Base-by-base conservation (phyloP, 2,888 invertebrate genomes). In the Baccha elongata region DNA sequence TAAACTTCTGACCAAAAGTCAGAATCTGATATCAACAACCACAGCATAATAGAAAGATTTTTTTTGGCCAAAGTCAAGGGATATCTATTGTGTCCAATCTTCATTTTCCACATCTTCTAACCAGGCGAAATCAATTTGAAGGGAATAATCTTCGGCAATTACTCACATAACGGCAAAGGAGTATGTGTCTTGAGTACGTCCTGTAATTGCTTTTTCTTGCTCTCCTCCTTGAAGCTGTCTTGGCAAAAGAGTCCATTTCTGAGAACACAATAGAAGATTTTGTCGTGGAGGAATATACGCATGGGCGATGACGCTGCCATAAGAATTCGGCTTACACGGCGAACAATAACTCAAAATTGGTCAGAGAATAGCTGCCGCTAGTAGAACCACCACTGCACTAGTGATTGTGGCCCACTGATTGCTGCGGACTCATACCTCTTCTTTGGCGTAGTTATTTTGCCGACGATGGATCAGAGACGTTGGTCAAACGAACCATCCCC, bases 321-420 rank as follows among this genome's bases (percentile, higher is more conserved):
- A 76, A 53, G 81, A 81, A 81, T 81, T 81, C 60, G 60, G 71
- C 65, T 50, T 69, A 71, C 76, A 75, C 76, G 62, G 67, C 42
- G 32, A 53, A 68, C 78, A 83, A 78, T 83, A 72, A 83, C 67
- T 78, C 78, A 83, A 83, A 83, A 83, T 83, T 83, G 83, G 78
- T 67, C 64, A 65, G 35, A 40, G 42, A 42, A 23, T 46, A 48
- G 44, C 37, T 46, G 67, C 64, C n/a, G 48, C 64, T 10, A 35
- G 23, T 15, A 19, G 40, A 10, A 46, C 50, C 48, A 48, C 48
- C 23, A 26, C 5, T 35, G 1, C 10, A 21, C 44, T 15, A n/a
- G n/a, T 64, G 72, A 78, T 78, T 78, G 40, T 29, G 19, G 60
- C 67, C 64, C 35, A 26, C 50, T 68, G 78, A 76, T 78, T 68